Base-by-base conservation (phyloP, 2,797 vertebrate species). In the Malacoctenus gilli region DNA sequence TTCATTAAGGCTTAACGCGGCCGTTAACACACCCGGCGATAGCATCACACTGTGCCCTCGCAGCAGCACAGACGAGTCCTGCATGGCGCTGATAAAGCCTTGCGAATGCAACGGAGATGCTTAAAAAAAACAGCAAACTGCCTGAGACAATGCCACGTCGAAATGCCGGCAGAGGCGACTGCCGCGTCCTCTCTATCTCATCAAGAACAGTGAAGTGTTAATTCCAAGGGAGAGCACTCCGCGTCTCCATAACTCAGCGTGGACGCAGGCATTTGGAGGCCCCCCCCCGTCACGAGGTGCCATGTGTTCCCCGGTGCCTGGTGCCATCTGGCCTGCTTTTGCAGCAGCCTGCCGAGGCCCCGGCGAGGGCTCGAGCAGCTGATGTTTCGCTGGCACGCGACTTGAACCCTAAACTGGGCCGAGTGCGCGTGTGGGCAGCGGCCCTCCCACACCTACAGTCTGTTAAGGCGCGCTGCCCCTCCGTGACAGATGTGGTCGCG, bases 1-100 rank as follows among this genome's bases (percentile, higher is more conserved):
- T 86, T 88, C 81, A 91, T 89, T 89, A 90, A 89, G 85, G 81
- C 87, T 80, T 77, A 86, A 85, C 64, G 31, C 83, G 74, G 73
- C 82, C 79, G 86, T 86, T 80, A 87, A 82, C 77, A 52, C 58
- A 16, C 67, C 72, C 58, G 66, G 59, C 75, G 86, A 90, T 85
- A 86, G 67, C 83, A 89, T 87, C 83, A 59, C 59, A 59, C 65
- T 51, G 73, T 77, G 76, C 47, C 63, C 61, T 68, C 64, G 19
- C 69, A 62, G 80, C 69, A 57, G 59, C 62, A 3, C 60, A 56
- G 51, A 69, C 13, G 28, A 49, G 55, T 84, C 57, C 89, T 89
- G 87, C 12, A 56, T 47, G 69, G 46, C 51, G 32, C 85, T 82
- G 86, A 91, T 91, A 91, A 90, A 88, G 75, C 78, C 59, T 62